A percentile compares a stretch with the other conserved stretches of the same genome.
Evolutionary conservation across 2,888 invertebrate genomes (phyloP).

Genomic region (Eudemis profundana): DNA sequence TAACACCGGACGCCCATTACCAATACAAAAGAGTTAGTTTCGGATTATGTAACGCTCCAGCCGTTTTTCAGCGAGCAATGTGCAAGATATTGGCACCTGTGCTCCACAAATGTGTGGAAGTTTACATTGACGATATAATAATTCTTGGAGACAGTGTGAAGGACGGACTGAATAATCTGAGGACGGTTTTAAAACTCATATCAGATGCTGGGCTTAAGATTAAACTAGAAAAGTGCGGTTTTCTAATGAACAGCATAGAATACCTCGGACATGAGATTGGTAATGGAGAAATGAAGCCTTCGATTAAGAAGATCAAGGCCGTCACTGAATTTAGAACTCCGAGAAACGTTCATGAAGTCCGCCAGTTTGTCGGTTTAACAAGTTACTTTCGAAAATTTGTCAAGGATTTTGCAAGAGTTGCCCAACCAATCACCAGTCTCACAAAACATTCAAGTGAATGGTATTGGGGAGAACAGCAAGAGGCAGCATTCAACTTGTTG

Average conservation of each 20-base stretch:
- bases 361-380: slow-evolving; percentile 43
- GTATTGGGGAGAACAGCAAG: too few species aligned
- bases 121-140: slow-evolving; percentile 45
- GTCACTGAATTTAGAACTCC: slow-evolving; percentile 39
- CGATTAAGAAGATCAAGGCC: slow-evolving; percentile 22
- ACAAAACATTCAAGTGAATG: too few species aligned
- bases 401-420: too few species aligned
- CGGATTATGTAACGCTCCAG: slow-evolving; percentile 38
- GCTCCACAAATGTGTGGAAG: slow-evolving; percentile 42
- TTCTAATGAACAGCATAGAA: slow-evolving; percentile 31
- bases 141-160: slow-evolving; percentile 35
- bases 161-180: slow-evolving; percentile 27
- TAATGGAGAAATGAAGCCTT: slow-evolving; percentile 27
- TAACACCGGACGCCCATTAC: slow-evolving; percentile 44
- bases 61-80: slow-evolving; percentile 43
- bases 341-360: slow-evolving; percentile 42
- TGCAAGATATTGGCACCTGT: slow-evolving; percentile 37
- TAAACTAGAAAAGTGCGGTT: slow-evolving; percentile 31
- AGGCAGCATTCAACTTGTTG: too few species aligned
- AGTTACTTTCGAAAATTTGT: too few species aligned
- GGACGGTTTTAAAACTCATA: slow-evolving; percentile 27
- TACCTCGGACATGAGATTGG: slow-evolving; percentile 37
- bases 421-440: too few species aligned
- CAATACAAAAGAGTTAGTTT: slow-evolving; percentile 44
- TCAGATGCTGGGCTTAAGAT: slow-evolving; percentile 21